Conservation (phyloP, 2,797 vertebrate genomes). For the Thaleichthys pacificus region DNA sequence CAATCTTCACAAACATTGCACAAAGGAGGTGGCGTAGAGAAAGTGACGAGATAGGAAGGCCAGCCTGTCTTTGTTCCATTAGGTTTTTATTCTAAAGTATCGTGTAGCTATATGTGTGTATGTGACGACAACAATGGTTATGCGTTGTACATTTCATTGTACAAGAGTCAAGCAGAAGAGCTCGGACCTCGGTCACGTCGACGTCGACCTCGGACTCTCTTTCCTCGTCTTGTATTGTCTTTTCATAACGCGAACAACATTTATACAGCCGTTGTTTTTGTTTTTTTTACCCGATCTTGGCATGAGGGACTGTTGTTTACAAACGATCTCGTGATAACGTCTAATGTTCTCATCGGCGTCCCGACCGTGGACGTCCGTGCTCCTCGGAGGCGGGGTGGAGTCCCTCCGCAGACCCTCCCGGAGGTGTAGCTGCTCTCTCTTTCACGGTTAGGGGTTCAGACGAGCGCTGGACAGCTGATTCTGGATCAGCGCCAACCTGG, state of each 20-base stretch:
- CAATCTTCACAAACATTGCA: slow-evolving; percentile 58
- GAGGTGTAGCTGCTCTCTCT: not conserved
- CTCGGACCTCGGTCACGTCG: slow-evolving; percentile 15
- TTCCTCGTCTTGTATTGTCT: slow-evolving; percentile 21
- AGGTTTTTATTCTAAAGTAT: slow-evolving; percentile 22
- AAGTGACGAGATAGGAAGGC: slow-evolving; percentile 26
- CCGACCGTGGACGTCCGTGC: not conserved
- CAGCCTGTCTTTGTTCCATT: slow-evolving; percentile 15
- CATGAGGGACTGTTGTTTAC: slow-evolving; percentile 45
- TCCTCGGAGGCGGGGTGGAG: not conserved
- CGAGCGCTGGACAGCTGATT: not conserved
- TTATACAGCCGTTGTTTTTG: slow-evolving; percentile 21
- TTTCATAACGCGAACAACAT: slow-evolving; percentile 32
- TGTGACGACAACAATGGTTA: slow-evolving; percentile 24
- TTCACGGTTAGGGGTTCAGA: not conserved
- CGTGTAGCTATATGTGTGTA: slow-evolving; percentile 40
- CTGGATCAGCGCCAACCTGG: not conserved
- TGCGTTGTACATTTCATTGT: slow-evolving; percentile 32
- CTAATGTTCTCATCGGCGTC: slow-evolving; percentile 15
- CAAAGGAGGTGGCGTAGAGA: slow-evolving; percentile 52
- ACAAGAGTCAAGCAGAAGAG: slow-evolving; percentile 22
- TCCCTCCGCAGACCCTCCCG: not conserved
- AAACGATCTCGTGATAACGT: slow-evolving; percentile 32
- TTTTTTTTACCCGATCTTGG: slow-evolving; percentile 31
- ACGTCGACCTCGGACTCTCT: slow-evolving; percentile 17